phyloP scores from a whole-genome alignment of 2,797 vertebrate species.

The Otus scops region DNA sequence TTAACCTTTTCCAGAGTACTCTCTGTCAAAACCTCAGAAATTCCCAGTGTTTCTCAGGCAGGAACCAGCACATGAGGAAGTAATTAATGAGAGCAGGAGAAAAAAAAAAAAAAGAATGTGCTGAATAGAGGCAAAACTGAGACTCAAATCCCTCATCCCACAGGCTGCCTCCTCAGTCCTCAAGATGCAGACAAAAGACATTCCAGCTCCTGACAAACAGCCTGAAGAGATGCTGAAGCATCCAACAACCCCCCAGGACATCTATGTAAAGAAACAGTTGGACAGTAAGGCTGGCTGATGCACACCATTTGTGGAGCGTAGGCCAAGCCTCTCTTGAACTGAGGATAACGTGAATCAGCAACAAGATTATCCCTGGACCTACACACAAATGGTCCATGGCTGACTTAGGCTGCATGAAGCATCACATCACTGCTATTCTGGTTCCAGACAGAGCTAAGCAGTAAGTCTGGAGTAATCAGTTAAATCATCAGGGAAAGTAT shows the following conservation, averaged over 20 bases:
- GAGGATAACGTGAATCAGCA: not conserved
- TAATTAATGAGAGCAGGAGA: constrained; percentile 33
- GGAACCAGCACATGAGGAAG: constrained; percentile 38
- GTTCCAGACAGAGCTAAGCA: not conserved
- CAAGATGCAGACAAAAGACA: not conserved
- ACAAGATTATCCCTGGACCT: not conserved
- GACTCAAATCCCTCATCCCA: not conserved
- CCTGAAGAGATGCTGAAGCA: not conserved
- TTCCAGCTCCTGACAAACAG: not conserved
- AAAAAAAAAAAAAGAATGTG: not conserved
- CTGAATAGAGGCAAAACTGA: constrained; percentile 26
- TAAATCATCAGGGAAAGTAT: not conserved
- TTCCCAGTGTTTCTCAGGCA: not conserved
- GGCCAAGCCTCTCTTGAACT: not conserved
- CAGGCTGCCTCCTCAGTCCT: not conserved
- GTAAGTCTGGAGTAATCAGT: not conserved
- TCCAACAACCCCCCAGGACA: not conserved
- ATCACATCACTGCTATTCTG: not conserved
- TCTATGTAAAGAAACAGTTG: not conserved
- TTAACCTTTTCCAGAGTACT: not conserved
- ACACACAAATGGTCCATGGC: fast-evolving
- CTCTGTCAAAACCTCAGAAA: not conserved
- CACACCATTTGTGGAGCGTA: fast-evolving
- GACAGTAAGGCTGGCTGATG: not conserved
- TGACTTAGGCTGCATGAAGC: not conserved